These are phyloP conservation scores for Macrotrachela quadricornifera DNA, from an alignment of 1,140 invertebrate genomes.

Conservation along the genomic window DNA sequence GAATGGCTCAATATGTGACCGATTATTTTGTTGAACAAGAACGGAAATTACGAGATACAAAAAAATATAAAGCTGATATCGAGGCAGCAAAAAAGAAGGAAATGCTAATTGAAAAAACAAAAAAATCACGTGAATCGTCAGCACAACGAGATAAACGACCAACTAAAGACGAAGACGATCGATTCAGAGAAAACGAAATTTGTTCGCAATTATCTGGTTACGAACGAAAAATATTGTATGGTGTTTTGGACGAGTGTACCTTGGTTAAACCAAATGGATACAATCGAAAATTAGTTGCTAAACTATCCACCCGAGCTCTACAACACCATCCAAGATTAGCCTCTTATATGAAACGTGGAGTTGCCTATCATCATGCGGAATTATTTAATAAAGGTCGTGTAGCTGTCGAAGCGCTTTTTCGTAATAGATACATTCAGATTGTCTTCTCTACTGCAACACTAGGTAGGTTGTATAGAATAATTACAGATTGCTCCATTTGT, in stretches of 20 bases:
- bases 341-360: neutral
- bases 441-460: neutral
- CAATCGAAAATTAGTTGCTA: too few species aligned
- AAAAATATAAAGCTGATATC: neutral
- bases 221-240: too few species aligned
- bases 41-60: neutral
- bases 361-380: slow-evolving; percentile 1
- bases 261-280: too few species aligned
- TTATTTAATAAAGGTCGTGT: neutral
- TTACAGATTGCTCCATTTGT: too few species aligned
- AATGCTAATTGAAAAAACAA: neutral
- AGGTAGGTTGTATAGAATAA: too few species aligned
- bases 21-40: neutral
- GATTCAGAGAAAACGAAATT: too few species aligned
- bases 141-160: too few species aligned
- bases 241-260: too few species aligned
- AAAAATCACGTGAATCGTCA: neutral
- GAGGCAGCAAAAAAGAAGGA: neutral
- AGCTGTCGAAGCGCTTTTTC: slow-evolving; percentile 1
- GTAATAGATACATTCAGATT: neutral
- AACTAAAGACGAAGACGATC: too few species aligned
- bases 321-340: neutral
- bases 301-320: neutral
- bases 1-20: neutral
- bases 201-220: too few species aligned